A percentile compares a stretch with the other conserved stretches of the same genome.
These are phyloP conservation scores for Falcunculus frontatus DNA, from an alignment of 2,113 vertebrate species.

Conservation along the genomic window DNA sequence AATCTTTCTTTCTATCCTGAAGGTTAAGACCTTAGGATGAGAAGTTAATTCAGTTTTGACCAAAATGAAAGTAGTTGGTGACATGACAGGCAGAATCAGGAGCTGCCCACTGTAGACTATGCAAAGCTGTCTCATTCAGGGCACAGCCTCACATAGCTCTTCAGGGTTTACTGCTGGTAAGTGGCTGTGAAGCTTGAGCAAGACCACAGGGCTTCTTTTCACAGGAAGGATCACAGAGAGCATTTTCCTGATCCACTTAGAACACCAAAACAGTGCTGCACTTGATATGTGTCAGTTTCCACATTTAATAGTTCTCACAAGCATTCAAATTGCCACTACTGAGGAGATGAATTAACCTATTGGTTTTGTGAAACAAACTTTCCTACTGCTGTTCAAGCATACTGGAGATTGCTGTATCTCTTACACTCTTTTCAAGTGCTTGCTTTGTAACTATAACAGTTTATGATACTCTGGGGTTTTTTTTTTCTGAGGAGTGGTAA, in stretches of 20 bases:
- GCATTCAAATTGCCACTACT: neutral
- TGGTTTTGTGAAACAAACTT: neutral
- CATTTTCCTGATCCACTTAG: neutral
- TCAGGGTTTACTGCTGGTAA: neutral
- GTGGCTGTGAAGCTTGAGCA: accelerated
- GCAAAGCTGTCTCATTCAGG: neutral
- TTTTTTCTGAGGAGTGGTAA: neutral
- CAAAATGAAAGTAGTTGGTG: neutral
- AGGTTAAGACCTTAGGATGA: neutral
- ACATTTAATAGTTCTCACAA: neutral
- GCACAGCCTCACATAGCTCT: accelerated
- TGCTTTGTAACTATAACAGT: neutral
- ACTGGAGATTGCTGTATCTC: neutral
- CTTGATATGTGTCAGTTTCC: neutral
- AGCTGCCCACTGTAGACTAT: neutral
- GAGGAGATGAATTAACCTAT: neutral
- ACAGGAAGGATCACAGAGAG: neutral
- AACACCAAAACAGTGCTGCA: neutral
- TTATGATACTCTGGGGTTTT: neutral
- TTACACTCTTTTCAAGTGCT: neutral
- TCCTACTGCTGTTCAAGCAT: neutral
- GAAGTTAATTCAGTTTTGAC: neutral
- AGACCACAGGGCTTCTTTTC: neutral
- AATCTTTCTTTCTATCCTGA: neutral
- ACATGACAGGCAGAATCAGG: neutral